phyloP scores from a whole-genome alignment of 2,888 invertebrate species.

The Aproaerema taeniolella region DNA sequence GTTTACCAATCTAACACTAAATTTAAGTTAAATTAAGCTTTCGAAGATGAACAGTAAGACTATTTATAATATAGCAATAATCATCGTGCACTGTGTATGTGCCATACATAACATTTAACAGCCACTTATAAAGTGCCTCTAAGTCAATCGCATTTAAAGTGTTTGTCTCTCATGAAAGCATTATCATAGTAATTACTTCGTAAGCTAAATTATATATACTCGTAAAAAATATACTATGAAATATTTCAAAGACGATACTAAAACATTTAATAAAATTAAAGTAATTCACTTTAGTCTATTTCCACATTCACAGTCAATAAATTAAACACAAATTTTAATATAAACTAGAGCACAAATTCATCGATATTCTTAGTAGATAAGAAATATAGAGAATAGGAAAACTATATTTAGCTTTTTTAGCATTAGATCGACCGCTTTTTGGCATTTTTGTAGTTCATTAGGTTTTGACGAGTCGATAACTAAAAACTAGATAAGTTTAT shows the following conservation, averaged over 20 bases:
- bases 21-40: slow-evolving; percentile 40
- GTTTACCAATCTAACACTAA: slow-evolving; percentile 50
- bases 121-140: slow-evolving; percentile 68
- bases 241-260: slow-evolving; percentile 14
- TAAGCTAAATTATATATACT: slow-evolving; percentile 27
- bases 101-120: slow-evolving; percentile 37
- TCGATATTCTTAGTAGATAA: slow-evolving; percentile 45
- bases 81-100: slow-evolving; percentile 39
- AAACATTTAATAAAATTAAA: slow-evolving; percentile 27
- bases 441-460: slow-evolving; percentile 59
- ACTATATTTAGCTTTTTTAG: slow-evolving; percentile 69
- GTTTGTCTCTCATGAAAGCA: slow-evolving; percentile 38
- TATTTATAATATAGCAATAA: slow-evolving; percentile 48
- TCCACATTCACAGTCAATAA: slow-evolving; percentile 39
- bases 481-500: slow-evolving; percentile 34
- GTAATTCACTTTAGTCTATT: slow-evolving; percentile 32
- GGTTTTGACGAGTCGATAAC: slow-evolving; percentile 53
- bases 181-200: slow-evolving; percentile 25
- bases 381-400: slow-evolving; percentile 33
- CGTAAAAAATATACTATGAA: too few relatives aligned
- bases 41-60: slow-evolving; percentile 36
- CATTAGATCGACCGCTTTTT: slow-evolving; percentile 61
- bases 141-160: slow-evolving; percentile 41
- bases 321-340: slow-evolving; percentile 36
- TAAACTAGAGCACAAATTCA: slow-evolving; percentile 60